Evolutionary conservation across 2,797 vertebrate genomes (phyloP), one percentile per base, ranked within the genome.

Genomic region (Pipistrellus kuhlii): DNA sequence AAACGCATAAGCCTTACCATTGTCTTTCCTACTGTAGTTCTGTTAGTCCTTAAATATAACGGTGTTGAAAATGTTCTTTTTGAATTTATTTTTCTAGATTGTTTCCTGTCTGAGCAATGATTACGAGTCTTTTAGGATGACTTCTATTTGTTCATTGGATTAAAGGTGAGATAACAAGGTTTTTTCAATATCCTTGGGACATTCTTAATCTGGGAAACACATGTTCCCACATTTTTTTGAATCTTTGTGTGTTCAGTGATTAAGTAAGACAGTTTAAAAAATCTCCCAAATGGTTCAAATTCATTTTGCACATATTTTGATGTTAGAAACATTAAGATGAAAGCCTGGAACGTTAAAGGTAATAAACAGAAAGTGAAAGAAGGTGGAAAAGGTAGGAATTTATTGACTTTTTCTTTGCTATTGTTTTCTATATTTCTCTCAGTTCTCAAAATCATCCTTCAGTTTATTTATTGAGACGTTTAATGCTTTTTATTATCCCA

Each of bases 161-260:
- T 90, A 94, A 88, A 71, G 59, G 18, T 0, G 1, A 73, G 81
- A 88, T 77, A 89, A 93, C 62, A 57, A 68, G 84, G 32, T 55
- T 8, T 21, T 20, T 20, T 44, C 51, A 80, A 12, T 90, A 92
- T 83, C 35, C 76, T 71, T 38, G 76, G 86, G 87, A 91, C 51
- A 73, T 44, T 89, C 69, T 64, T 95, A 85, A 91, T 85, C 69
- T 59, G 30, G 86, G 82, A 92, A 94, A 92, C 77, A 93, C 41
- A 85, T 88, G 55, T 87, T 77, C 25, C 68, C 57, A 88, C 30
- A 85, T 48, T 5, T 93, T 69, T 93, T 83, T 83, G 25, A 68
- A 93, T 90, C 20, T 78, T 85, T 25, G 64, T 53, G 20, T 77
- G 53, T 73, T 93, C 72, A 62, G 51, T 93, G 57, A 93, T 90